These are phyloP conservation scores for Erythrocercus mccallii DNA, from an alignment of 2,113 vertebrate genomes.

Conservation along the genomic window DNA sequence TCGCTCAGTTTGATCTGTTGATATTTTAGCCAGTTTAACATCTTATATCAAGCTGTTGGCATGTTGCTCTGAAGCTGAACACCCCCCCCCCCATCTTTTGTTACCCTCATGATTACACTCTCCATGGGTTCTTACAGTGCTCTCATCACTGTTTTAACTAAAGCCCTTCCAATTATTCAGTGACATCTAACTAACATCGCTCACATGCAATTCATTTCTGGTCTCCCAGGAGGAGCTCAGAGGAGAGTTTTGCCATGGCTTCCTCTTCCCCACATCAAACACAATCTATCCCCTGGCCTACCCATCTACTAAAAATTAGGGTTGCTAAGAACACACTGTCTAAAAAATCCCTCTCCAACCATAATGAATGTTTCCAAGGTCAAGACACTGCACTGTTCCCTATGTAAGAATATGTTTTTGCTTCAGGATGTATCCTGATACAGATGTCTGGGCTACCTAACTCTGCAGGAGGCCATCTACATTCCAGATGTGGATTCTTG, in stretches of 20 bases:
- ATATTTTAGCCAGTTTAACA: conserved; percentile 4
- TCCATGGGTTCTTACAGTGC: conserved; percentile 29
- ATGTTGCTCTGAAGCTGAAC: not conserved
- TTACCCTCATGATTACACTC: conserved; percentile 25
- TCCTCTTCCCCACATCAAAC: conserved; percentile 43
- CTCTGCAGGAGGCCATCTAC: conserved; percentile 45
- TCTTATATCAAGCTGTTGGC: conserved; percentile 33
- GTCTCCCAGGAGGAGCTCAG: not conserved
- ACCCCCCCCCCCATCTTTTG: not conserved
- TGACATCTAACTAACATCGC: not conserved
- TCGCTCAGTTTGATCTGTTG: not conserved
- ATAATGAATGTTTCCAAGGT: conserved; percentile 44
- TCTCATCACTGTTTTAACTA: conserved; percentile 41
- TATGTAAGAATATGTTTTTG: not conserved
- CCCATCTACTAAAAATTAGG: conserved; percentile 10
- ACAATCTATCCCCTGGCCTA: not conserved
- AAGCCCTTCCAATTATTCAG: conserved; percentile 20
- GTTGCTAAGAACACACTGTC: not conserved
- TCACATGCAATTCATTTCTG: conserved; percentile 29
- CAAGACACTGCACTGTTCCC: not conserved
- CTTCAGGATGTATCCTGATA: conserved; percentile 8
- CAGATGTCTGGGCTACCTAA: conserved; percentile 45
- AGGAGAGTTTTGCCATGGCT: not conserved
- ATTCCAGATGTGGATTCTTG: conserved; percentile 42
- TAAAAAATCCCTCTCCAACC: not conserved